Base-by-base conservation (phyloP, 2,797 vertebrate genomes). In the Lates japonicus region DNA sequence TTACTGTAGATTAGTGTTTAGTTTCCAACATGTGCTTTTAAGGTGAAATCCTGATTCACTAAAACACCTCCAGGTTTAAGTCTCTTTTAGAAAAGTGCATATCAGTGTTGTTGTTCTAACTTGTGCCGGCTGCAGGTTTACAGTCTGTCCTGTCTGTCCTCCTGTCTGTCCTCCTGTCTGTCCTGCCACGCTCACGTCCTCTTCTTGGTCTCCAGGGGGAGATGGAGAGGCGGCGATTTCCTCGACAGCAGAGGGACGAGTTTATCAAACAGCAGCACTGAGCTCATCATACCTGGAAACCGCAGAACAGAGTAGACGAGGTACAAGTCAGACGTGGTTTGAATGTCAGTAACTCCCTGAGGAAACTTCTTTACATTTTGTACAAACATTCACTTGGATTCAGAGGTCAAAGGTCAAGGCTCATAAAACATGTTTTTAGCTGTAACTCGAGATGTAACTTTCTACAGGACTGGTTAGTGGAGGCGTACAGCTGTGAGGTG, bases 201-300 rank as follows among this genome's bases (percentile, higher is more conserved):
- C 86, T 92, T 94, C 83, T 88, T 88, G 35, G 58, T 37, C 76
- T 85, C 85, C 35, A 13, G 57, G 5, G 67, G 66, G 6, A 67
- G 64, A 22, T 59, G 64, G 13, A 41, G 81, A 31, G 80, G 4
- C 0, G 9, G 1, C 0, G 76, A 31, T 13, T 39, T 83, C 31
- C 77, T 68, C 12, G 8, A 65, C 68, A 92, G 25, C 42, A 62
- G 72, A 14, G 93, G 82, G 20, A 83, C 3, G 39, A 94, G 20
- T 85, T 87, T 87, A 60, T 95, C 92, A 31, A 86, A 93, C 68
- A 96, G 86, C 81, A 96, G 83, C 83, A 95, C 86, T 0, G 95
- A 96, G 68, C 67, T 68, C 61, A 87, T 74, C 93, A 90, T 92
- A 14, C 96, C 95, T 96, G 83, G 0, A 83, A 63, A 25, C 3